Evolutionary conservation across 2,113 vertebrate genomes (phyloP).

Genomic region (Echinops telfairi): DNA sequence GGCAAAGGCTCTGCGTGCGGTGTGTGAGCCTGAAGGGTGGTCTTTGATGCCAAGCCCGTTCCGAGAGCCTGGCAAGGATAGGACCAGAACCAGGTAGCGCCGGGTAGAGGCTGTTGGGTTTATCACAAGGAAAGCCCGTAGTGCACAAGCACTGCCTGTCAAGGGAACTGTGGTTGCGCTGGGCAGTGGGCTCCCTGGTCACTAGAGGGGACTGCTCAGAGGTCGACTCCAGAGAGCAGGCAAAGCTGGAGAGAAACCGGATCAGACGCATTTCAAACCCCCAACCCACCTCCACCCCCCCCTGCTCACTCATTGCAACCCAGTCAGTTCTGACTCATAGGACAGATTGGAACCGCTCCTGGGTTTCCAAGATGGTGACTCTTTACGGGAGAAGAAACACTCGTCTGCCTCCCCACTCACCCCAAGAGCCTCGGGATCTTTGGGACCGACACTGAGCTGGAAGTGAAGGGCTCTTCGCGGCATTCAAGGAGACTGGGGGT

Average conservation of each 20-base stretch:
- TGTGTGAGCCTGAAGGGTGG: neutral
- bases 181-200: neutral
- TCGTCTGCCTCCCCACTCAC: too few relatives aligned
- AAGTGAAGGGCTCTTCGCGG: neutral
- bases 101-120: fast-evolving
- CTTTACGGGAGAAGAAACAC: too few relatives aligned
- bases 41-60: neutral
- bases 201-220: neutral
- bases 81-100: neutral
- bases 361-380: too few relatives aligned
- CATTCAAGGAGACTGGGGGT: neutral
- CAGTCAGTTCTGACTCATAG: too few relatives aligned
- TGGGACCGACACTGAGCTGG: neutral
- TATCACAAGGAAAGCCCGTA: neutral
- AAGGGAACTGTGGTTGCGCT: neutral
- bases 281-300: too few relatives aligned
- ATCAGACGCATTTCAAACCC: neutral
- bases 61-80: neutral
- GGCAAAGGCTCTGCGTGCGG: neutral
- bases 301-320: too few relatives aligned
- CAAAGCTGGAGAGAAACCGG: neutral
- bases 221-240: neutral
- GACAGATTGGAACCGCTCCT: too few relatives aligned
- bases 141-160: neutral
- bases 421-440: neutral